Percentiles rank a stretch among this genome's conserved stretches.
phyloP scores from a whole-genome alignment of 2,797 vertebrate genomes.

The Platyrinchus mystaceus region DNA sequence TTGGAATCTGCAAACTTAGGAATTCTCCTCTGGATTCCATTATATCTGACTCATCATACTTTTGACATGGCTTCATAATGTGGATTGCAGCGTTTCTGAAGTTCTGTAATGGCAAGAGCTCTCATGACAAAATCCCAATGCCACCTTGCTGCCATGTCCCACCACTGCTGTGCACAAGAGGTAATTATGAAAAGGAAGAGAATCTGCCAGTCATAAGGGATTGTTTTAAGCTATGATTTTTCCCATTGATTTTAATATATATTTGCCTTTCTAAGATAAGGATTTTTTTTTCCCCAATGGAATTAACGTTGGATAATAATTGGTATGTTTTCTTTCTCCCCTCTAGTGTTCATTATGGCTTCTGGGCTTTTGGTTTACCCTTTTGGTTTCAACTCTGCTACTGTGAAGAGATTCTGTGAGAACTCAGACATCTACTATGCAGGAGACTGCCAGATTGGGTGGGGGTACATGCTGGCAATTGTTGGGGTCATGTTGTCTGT shows the following conservation, averaged over 20 bases:
- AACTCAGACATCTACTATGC: conserved; percentile 90
- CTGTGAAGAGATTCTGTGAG: conserved; percentile 89
- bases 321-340: conserved; percentile 13
- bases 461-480: conserved; percentile 95
- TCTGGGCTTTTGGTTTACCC: conserved; percentile 92
- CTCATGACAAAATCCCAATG: neutral
- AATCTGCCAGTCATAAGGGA: neutral
- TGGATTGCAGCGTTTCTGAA: neutral
- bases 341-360: conserved; percentile 92
- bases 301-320: neutral
- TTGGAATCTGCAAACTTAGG: conserved; percentile 28
- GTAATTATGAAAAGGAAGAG: conserved; percentile 8
- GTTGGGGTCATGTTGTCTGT: conserved; percentile 94
- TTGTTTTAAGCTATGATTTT: neutral
- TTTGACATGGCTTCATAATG: conserved; percentile 11
- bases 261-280: neutral
- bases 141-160: neutral
- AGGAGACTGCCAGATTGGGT: conserved; percentile 92
- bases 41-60: neutral
- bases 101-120: neutral
- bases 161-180: neutral
- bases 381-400: conserved; percentile 89
- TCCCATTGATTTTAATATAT: neutral
- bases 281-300: neutral
- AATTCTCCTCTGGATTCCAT: conserved; percentile 34